A percentile compares a stretch with the other conserved stretches of the same genome.
These are phyloP conservation scores for Drosophila ohnishii DNA, from an alignment of 1,140 invertebrate genomes.

Conservation along the genomic window DNA sequence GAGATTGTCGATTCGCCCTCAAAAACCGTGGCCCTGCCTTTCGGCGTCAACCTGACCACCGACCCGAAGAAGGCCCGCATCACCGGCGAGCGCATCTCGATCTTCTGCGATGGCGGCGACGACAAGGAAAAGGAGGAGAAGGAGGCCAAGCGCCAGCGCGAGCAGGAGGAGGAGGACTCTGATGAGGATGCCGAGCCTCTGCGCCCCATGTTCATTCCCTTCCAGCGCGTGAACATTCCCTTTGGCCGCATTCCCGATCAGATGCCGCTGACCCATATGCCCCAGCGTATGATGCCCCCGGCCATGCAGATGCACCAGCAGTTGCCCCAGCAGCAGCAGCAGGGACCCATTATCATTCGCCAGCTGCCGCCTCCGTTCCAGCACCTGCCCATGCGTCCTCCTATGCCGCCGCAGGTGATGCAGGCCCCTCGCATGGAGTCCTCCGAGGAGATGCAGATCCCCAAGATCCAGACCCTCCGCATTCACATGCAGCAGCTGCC, in stretches of 20 bases:
- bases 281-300: slow-evolving; percentile 81
- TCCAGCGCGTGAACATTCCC: slow-evolving; percentile 81
- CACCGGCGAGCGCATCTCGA: slow-evolving; percentile 92
- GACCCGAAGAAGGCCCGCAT: slow-evolving; percentile 89
- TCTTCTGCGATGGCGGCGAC: slow-evolving; percentile 91
- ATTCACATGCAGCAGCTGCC: slow-evolving; percentile 82
- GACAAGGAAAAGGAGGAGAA: slow-evolving; percentile 52
- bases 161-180: slow-evolving; percentile 70
- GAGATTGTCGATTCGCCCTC: slow-evolving; percentile 90
- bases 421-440: slow-evolving; percentile 81
- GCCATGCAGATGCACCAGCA: slow-evolving; percentile 72
- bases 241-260: slow-evolving; percentile 81
- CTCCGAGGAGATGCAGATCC: slow-evolving; percentile 63
- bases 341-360: slow-evolving; percentile 69
- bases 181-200: slow-evolving; percentile 75
- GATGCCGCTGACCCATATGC: slow-evolving; percentile 82
- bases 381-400: slow-evolving; percentile 81
- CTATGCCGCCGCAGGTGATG: slow-evolving; percentile 82
- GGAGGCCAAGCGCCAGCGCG: slow-evolving; percentile 64
- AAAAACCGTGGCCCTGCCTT: slow-evolving; percentile 86
- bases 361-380: slow-evolving; percentile 80
- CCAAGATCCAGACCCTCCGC: slow-evolving; percentile 76
- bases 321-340: slow-evolving; percentile 57
- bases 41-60: slow-evolving; percentile 88
- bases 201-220: slow-evolving; percentile 81